Conservation (phyloP, 2,797 vertebrate genomes). For the Myripristis jacobus region DNA sequence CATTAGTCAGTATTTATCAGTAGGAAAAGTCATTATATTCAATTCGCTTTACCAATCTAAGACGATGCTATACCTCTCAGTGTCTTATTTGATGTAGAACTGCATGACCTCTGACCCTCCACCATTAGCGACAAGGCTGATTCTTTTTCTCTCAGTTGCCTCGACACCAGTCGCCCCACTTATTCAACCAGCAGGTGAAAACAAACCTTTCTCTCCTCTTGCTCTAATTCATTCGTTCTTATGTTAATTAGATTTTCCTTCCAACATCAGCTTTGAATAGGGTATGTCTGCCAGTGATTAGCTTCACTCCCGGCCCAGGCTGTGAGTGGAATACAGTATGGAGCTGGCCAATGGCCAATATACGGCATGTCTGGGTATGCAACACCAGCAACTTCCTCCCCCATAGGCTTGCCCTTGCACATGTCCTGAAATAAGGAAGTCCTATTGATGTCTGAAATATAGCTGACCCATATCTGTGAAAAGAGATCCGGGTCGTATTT, state of each 20-base stretch:
- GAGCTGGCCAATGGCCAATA: conserved; percentile 8
- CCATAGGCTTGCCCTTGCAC: conserved; percentile 48
- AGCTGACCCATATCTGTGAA: conserved; percentile 62
- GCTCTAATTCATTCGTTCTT: conserved; percentile 67
- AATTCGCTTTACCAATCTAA: background rate
- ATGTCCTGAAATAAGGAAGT: conserved; percentile 66
- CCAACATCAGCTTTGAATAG: conserved; percentile 64
- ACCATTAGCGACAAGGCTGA: conserved; percentile 18
- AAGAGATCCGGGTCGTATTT: conserved; percentile 55
- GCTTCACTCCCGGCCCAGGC: conserved; percentile 38
- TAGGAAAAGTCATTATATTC: conserved; percentile 1
- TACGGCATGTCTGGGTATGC: conserved; percentile 23
- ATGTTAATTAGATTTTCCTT: conserved; percentile 70
- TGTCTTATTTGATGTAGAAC: conserved; percentile 6
- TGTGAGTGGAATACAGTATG: conserved; percentile 62
- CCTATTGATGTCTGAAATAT: conserved; percentile 71
- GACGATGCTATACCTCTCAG: background rate
- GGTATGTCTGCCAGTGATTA: conserved; percentile 69
- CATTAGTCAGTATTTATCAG: conserved; percentile 21
- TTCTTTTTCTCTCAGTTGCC: conserved; percentile 28
- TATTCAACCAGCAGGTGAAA: conserved; percentile 63
- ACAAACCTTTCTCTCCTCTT: conserved; percentile 44
- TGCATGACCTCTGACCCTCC: conserved; percentile 40
- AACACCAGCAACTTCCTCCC: conserved; percentile 3
- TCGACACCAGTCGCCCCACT: conserved; percentile 49